These are phyloP conservation scores for Iphiclides podalirius DNA, from an alignment of 2,888 invertebrate genomes.

Conservation along the genomic window DNA sequence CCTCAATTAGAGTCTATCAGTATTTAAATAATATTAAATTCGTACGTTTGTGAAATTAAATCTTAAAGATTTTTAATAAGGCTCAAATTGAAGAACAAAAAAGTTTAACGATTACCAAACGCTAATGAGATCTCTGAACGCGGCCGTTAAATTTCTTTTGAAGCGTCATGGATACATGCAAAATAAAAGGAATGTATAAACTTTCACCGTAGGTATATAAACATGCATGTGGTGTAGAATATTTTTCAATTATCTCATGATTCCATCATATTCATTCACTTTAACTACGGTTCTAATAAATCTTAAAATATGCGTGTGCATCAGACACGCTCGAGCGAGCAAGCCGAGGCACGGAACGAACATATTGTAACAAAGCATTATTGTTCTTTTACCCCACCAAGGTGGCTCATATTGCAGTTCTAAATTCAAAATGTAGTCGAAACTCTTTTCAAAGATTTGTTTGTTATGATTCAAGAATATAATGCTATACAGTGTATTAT, in stretches of 20 bases:
- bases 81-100: too few species aligned
- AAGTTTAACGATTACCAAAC: too few species aligned
- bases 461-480: background rate
- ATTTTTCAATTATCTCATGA: constrained; percentile 15
- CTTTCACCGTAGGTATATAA: constrained; percentile 9
- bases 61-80: too few species aligned
- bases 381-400: constrained; percentile 12
- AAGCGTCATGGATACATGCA: too few species aligned
- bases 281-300: constrained; percentile 7
- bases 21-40: too few species aligned
- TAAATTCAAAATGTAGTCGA: constrained; percentile 4
- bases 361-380: constrained; percentile 20
- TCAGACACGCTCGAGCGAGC: constrained; percentile 16
- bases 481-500: too few species aligned
- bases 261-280: constrained; percentile 12
- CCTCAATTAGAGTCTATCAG: too few species aligned
- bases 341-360: constrained; percentile 4
- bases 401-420: constrained; percentile 2
- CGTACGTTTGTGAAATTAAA: too few species aligned
- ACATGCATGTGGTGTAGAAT: constrained; percentile 1
- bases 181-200: constrained; percentile 1
- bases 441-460: background rate
- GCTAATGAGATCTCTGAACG: too few species aligned
- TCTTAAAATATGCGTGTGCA: constrained; percentile 17
- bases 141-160: too few species aligned